Evolutionary conservation across 2,113 vertebrate genomes (phyloP), one percentile per base, ranked within the genome.

Genomic region (Myiozetetes cayanensis): DNA sequence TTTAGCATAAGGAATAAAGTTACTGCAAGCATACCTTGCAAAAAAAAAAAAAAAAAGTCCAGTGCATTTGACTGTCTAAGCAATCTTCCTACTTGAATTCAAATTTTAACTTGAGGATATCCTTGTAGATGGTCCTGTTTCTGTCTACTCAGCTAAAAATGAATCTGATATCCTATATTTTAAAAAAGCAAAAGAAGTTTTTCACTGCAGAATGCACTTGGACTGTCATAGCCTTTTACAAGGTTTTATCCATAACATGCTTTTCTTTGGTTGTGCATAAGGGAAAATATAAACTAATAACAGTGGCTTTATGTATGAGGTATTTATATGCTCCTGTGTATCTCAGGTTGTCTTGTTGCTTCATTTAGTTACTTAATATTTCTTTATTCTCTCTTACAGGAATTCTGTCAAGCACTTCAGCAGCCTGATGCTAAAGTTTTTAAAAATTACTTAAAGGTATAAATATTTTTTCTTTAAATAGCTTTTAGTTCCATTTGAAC

Each of bases 381-480:
- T 75, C 18, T 86, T 68, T 93, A 7, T 79, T 85, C 19, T 94
- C 12, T 90, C 28, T 50, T 85, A 52, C 86, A 99, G 98, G 99
- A 99, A 85, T 98, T 99, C 73, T 99, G 99, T 98, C 99, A 99
- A 95, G 99, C 99, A 47, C 98, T 99, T 94, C 99, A 99, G 96
- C 99, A 99, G 89, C 99, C 99, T 39, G 99, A 99, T 96, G 96
- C 98, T 95, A 99, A 99, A 98, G 98, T 99, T 85, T 98, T 99
- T 97, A 99, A 99, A 96, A 99, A 98, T 97, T 99, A 99, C 98
- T 98, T 99, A 92, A 99, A 99, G 99, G 99, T 99, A 90, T 49
- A 97, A 95, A 95, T 81, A 41, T 70, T 63, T 72, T 87, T 87
- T 33, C 18, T 84, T 83, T 74, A 31, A 72, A 10, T 79, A 65